Conservation (phyloP, 1,140 invertebrate species). For the Odontomachus brunneus region DNA sequence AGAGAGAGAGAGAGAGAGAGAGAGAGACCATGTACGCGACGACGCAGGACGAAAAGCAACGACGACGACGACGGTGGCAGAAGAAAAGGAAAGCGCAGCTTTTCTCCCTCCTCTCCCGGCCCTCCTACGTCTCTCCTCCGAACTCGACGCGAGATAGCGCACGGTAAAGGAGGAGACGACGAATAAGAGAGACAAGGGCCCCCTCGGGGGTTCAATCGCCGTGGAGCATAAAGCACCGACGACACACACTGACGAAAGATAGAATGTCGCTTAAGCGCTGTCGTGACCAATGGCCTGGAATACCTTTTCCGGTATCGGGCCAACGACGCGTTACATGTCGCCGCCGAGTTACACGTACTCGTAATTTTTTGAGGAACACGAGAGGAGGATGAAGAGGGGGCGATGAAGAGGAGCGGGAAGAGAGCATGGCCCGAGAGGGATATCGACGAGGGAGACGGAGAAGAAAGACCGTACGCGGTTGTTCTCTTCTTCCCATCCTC, state of each 20-base stretch:
- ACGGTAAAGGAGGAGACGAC: slow-evolving; percentile 34
- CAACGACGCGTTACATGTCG: slow-evolving; percentile 71
- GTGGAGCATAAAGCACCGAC: slow-evolving; percentile 72
- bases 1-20: slow-evolving; percentile 28
- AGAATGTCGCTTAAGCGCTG: slow-evolving; percentile 78
- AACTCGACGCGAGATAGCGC: slow-evolving; percentile 19
- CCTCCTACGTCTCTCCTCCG: background rate
- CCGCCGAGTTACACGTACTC: slow-evolving; percentile 68
- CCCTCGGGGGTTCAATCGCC: slow-evolving; percentile 65
- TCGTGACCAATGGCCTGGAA: slow-evolving; percentile 77
- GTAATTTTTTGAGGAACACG: slow-evolving; percentile 70
- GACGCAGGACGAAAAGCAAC: slow-evolving; percentile 12
- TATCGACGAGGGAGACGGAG: background rate
- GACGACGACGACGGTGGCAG: no score
- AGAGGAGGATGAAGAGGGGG: background rate
- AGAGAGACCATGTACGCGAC: slow-evolving; percentile 7
- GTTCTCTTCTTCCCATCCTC: background rate
- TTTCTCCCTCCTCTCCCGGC: background rate
- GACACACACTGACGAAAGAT: slow-evolving; percentile 70
- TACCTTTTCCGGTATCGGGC: slow-evolving; percentile 74
- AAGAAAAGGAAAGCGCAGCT: slow-evolving; percentile 25
- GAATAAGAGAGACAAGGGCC: slow-evolving; percentile 56
- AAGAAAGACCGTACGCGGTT: slow-evolving; percentile 3
- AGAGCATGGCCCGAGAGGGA: background rate
- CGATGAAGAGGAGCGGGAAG: background rate